Percentiles rank a stretch among this genome's conserved stretches.
These are phyloP conservation scores for Volucella zonaria DNA, from an alignment of 2,888 invertebrate species.

Conservation along the genomic window DNA sequence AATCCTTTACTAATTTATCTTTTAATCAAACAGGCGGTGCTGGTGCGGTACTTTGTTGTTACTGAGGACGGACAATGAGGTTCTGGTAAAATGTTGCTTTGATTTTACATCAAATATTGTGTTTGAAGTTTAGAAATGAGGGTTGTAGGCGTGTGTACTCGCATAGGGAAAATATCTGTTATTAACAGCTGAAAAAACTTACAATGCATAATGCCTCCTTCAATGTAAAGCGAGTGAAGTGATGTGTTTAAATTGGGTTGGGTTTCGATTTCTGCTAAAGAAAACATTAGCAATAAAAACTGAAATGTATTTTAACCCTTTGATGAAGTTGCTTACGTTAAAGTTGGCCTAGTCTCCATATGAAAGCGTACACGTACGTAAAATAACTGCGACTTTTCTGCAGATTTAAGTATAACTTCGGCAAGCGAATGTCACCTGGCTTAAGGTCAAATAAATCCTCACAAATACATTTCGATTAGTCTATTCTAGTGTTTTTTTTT, in stretches of 20 bases:
- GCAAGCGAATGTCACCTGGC: too few relatives aligned
- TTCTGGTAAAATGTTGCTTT: constrained; percentile 24
- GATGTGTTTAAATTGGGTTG: background rate
- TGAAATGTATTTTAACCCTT: too few relatives aligned
- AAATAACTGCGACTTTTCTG: too few relatives aligned
- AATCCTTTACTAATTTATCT: constrained; percentile 72
- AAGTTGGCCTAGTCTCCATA: too few relatives aligned
- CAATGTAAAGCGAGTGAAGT: background rate
- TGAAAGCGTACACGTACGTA: too few relatives aligned
- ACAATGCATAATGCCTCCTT: background rate
- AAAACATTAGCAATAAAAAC: too few relatives aligned
- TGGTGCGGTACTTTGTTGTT: background rate
- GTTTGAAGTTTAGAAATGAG: constrained; percentile 39
- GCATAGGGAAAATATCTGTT: constrained; percentile 16
- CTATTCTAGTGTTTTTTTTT: too few relatives aligned
- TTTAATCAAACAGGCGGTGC: constrained; percentile 61
- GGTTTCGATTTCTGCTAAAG: background rate
- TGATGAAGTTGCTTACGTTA: too few relatives aligned
- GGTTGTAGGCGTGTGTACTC: background rate
- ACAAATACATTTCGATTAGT: too few relatives aligned
- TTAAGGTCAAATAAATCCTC: too few relatives aligned
- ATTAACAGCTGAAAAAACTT: constrained; percentile 45
- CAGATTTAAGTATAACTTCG: too few relatives aligned
- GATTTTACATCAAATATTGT: constrained; percentile 27
- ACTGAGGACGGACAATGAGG: background rate